Evolutionary conservation across 37 sponge, comb jelly and placozoan genomes (phyloP).

Genomic region (Amphimedon queenslandica): DNA sequence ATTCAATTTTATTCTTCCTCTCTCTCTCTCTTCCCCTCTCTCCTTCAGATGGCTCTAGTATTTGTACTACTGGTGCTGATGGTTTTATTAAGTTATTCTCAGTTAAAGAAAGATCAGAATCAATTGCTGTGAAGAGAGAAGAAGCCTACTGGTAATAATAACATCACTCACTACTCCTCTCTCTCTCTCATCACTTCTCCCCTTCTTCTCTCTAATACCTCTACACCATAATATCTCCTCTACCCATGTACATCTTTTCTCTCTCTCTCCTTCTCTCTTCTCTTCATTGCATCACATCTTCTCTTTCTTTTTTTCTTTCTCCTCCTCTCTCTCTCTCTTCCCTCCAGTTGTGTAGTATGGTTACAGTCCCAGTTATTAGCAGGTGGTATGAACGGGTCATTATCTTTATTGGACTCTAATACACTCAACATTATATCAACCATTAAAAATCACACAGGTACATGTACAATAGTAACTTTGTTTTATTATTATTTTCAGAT

Average conservation of each 20-base stretch:
- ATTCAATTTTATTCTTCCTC: no score
- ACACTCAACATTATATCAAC: slow-evolving; percentile 18
- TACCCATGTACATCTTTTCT: not conserved
- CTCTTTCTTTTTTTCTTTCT: no score
- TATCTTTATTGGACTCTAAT: slow-evolving; percentile 33
- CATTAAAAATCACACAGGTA: no score
- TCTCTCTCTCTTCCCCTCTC: no score
- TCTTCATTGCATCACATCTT: no score
- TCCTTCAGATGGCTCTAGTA: slow-evolving; percentile 25
- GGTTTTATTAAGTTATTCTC: slow-evolving; percentile 10
- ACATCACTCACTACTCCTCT: no score
- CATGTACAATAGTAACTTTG: not conserved
- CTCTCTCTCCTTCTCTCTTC: not conserved
- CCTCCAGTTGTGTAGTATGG: slow-evolving; percentile 53
- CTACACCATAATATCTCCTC: no score
- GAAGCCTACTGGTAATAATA: slow-evolving; percentile 17
- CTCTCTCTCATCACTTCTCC: not conserved
- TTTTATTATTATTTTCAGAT: slow-evolving; percentile 25
- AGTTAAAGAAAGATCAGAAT: slow-evolving; percentile 3
- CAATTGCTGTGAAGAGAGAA: slow-evolving; percentile 1
- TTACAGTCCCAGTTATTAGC: slow-evolving; percentile 17
- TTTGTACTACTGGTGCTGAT: slow-evolving; percentile 42
- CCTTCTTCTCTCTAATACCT: no score
- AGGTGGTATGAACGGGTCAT: slow-evolving; percentile 38
- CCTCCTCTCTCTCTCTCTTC: no score